These are phyloP conservation scores for Chinchilla lanigera DNA, from an alignment of 2,113 vertebrate species.

Conservation along the genomic window DNA sequence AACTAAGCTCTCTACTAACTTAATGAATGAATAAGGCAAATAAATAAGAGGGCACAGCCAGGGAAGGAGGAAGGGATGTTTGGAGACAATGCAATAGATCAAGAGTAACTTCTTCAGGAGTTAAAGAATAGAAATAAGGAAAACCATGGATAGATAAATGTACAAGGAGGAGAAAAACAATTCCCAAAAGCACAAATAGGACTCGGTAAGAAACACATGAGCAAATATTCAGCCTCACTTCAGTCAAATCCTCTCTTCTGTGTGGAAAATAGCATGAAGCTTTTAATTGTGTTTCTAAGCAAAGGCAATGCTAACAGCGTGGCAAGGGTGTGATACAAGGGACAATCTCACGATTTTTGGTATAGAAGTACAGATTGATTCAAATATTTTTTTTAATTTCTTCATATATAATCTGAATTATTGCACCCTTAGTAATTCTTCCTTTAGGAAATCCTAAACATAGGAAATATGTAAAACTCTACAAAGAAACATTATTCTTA, in stretches of 20 bases:
- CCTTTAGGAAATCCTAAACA: conserved; percentile 40
- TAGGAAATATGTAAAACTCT: background rate
- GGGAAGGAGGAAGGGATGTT: background rate
- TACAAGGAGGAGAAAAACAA: background rate
- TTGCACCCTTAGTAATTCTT: background rate
- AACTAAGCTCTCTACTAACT: background rate
- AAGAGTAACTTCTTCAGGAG: background rate
- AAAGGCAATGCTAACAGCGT: background rate
- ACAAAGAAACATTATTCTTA: conserved; percentile 30
- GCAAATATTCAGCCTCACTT: background rate
- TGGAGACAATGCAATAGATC: background rate
- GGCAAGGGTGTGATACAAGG: background rate
- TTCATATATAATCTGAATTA: background rate
- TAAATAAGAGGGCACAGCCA: background rate
- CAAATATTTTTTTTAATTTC: conserved; percentile 35
- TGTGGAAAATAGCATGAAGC: background rate
- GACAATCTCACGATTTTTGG: background rate
- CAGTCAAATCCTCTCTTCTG: background rate
- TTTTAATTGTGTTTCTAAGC: conserved; percentile 7
- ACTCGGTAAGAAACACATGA: background rate
- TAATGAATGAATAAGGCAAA: background rate
- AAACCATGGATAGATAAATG: background rate
- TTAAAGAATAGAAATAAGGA: conserved; percentile 26
- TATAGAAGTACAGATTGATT: background rate
- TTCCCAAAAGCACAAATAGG: background rate